Conservation (phyloP, 2,797 vertebrate genomes). For the Pelodytes ibericus region DNA sequence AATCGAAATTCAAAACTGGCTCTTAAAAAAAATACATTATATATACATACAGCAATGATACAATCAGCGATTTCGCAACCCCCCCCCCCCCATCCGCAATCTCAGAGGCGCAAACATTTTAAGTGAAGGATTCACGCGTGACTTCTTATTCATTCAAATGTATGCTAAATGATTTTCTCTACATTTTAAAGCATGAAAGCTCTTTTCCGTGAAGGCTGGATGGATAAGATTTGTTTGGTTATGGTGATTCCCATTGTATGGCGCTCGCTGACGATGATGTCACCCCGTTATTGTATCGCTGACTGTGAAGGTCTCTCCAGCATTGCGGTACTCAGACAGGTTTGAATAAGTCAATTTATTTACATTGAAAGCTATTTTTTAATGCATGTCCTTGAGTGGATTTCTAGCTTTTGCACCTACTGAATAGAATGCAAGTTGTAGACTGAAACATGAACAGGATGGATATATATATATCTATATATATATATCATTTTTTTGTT, state of each 20-base stretch:
- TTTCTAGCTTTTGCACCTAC: background rate
- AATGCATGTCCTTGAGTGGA: conserved; percentile 1
- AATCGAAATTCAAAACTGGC: background rate
- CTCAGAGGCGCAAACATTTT: background rate
- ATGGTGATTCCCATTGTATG: conserved; percentile 10
- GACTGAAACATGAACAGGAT: too few species aligned
- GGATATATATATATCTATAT: too few species aligned
- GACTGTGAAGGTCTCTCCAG: conserved; percentile 23
- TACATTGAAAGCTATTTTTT: background rate
- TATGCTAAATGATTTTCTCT: conserved; percentile 44
- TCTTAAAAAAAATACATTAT: conserved; percentile 9
- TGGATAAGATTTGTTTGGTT: conserved; percentile 39
- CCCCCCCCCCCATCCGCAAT: too few species aligned
- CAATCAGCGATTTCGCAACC: too few species aligned
- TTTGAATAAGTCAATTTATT: conserved; percentile 34
- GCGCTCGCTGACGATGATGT: conserved; percentile 16
- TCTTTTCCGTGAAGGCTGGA: conserved; percentile 20
- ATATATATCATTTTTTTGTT: too few species aligned
- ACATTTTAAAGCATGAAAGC: conserved; percentile 18
- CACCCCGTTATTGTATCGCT: conserved; percentile 6
- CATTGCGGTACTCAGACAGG: background rate
- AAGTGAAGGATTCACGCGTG: conserved; percentile 6
- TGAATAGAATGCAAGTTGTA: background rate
- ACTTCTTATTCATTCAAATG: conserved; percentile 41
- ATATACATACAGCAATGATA: conserved; percentile 19